Conservation (phyloP, 2,113 vertebrate species). For the Tyto alba region DNA sequence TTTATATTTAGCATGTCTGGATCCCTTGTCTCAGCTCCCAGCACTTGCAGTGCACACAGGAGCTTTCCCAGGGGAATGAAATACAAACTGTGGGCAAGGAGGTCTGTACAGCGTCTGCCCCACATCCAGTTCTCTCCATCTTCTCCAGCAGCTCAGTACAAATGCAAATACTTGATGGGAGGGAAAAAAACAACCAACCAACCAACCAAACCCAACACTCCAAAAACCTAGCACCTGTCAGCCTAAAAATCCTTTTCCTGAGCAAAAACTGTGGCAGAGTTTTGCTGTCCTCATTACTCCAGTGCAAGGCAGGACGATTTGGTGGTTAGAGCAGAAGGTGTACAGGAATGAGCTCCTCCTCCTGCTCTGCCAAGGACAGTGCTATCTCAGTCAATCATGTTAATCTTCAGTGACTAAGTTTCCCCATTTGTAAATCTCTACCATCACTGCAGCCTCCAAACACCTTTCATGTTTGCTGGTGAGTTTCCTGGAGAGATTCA, state of each 20-base stretch:
- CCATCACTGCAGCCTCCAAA: constrained; percentile 1
- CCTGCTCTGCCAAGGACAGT: not conserved
- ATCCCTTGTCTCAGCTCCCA: not conserved
- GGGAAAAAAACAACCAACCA: no score
- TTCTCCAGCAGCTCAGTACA: not conserved
- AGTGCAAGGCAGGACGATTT: not conserved
- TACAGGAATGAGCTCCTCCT: not conserved
- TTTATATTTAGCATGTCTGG: constrained; percentile 46
- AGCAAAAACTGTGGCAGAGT: not conserved
- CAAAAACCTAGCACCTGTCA: not conserved
- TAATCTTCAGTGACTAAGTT: not conserved
- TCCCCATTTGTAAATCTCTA: constrained; percentile 8
- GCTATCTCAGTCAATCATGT: not conserved
- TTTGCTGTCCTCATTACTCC: not conserved
- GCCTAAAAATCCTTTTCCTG: not conserved
- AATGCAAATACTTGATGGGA: not conserved
- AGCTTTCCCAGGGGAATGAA: not conserved
- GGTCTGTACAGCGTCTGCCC: not conserved
- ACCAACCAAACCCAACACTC: not conserved
- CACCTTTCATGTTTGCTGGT: not conserved
- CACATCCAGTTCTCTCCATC: not conserved
- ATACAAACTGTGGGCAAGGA: not conserved
- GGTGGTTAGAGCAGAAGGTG: not conserved
- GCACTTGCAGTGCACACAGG: fast-evolving
- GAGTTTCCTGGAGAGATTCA: constrained; percentile 24